A percentile compares a stretch with the other conserved stretches of the same genome.
Evolutionary conservation across 2,113 vertebrate species (phyloP).

Genomic region (Saimiri boliviensis): DNA sequence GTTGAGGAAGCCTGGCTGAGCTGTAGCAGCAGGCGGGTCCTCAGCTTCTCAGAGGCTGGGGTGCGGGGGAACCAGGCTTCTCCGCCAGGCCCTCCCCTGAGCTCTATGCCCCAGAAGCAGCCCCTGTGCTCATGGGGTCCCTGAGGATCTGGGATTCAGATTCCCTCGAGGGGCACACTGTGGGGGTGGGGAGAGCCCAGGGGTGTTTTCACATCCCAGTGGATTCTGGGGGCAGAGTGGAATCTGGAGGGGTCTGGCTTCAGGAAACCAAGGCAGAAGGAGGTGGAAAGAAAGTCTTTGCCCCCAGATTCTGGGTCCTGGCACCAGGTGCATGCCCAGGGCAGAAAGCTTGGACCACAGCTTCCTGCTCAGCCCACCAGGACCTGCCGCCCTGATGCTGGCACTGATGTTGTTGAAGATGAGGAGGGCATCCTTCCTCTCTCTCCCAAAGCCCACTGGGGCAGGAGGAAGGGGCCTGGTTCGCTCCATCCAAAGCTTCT

Average conservation of each 20-base stretch:
- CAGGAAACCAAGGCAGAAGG: not conserved
- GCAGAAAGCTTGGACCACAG: not conserved
- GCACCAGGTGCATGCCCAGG: rapidly evolving
- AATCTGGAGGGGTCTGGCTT: not conserved
- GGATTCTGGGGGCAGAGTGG: not conserved
- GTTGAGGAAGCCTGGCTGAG: slow-evolving; percentile 21
- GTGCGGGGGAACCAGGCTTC: not conserved
- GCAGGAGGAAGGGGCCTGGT: not conserved
- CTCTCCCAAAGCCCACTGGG: not conserved
- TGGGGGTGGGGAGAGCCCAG: no score
- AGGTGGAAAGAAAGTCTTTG: not conserved
- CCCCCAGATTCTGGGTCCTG: not conserved
- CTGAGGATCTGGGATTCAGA: not conserved
- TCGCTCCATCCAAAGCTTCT: not conserved
- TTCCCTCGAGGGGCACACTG: not conserved
- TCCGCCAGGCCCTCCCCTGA: not conserved
- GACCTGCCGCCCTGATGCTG: not conserved
- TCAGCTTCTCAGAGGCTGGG: not conserved
- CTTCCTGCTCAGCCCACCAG: no score
- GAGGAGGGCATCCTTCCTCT: rapidly evolving
- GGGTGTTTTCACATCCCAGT: not conserved
- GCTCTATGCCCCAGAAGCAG: not conserved
- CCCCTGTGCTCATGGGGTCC: not conserved
- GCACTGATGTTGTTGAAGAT: rapidly evolving
- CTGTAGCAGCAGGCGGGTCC: not conserved